Base-by-base conservation (phyloP, 1,140 invertebrate species). In the Atta texana region DNA sequence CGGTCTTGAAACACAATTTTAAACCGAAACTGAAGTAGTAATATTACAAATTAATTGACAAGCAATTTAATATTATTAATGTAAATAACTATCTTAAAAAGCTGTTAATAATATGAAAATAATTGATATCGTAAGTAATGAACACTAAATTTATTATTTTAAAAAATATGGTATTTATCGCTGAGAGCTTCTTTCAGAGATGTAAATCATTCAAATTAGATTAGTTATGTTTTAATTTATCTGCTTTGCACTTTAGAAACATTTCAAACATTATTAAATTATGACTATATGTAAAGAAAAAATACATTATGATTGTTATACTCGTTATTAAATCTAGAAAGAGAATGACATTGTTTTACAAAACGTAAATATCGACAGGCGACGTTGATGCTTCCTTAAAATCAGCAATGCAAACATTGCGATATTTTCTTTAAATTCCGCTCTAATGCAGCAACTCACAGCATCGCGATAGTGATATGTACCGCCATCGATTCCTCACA, bases 371-470 rank as follows among this genome's bases (percentile, higher is more conserved):
- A 81, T 68, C 77, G 63, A 34, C 49, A 24, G 63, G 34, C 34
- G 18, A 39, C 63, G 49, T 28, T 49, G 18, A 51, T 57, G 78
- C 69, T 84, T 49, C 80, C 69, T 75, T 61, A 64, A 75, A 84
- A 74, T 82, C 69, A 75, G 18, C 80, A 74, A 39, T 68, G 55
- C 14, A 61, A 74, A 84, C 69, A 75, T 14, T 16, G 55, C n/a
- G 57, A 82, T 82, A 82, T 82, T 82, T 82, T 82, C 68, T 82
- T 72, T 82, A 82, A 82, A 72, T 82, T 82, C 69, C 68, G 18
- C 24, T 57, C 18, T 69, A 80, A 69, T 49, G 39, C 39, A 24
- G n/a, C 34, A 57, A 39, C 64, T 53, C n/a, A 57, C 21, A 21
- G 21, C 51, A 57, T 81, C 21, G 21, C 75, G 21, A 76, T 39